These are phyloP conservation scores for Phalanger gymnotis DNA, from an alignment of 2,797 vertebrate species.

Conservation along the genomic window DNA sequence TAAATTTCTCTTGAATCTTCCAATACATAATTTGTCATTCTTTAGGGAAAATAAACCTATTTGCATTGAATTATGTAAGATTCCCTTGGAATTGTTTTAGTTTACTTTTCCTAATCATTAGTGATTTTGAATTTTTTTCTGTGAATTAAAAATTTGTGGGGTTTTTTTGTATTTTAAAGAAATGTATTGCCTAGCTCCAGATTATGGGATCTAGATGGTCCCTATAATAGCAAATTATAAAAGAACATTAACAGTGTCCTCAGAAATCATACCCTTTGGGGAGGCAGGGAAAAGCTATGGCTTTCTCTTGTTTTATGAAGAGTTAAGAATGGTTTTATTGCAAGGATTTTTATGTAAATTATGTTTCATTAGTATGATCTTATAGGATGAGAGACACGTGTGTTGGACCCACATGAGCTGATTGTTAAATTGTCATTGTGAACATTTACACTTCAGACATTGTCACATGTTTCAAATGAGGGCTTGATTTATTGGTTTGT, in stretches of 20 bases:
- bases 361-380: background rate
- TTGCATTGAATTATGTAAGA: background rate
- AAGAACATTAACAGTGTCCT: background rate
- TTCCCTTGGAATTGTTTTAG: background rate
- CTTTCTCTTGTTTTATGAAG: background rate
- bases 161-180: background rate
- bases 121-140: background rate
- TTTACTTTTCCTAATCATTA: background rate
- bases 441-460: background rate
- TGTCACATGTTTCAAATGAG: background rate
- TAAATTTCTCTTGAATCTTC: background rate
- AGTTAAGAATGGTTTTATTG: background rate
- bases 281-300: background rate
- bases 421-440: background rate
- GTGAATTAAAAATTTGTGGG: background rate
- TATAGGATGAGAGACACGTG: background rate
- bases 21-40: background rate
- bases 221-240: background rate
- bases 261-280: background rate
- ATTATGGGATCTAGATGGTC: background rate
- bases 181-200: background rate
- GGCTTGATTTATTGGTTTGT: background rate
- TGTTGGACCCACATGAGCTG: background rate
- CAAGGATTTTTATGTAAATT: background rate
- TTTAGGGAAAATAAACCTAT: background rate